phyloP scores from a whole-genome alignment of 2,113 vertebrate genomes.

The Leptosomus discolor region DNA sequence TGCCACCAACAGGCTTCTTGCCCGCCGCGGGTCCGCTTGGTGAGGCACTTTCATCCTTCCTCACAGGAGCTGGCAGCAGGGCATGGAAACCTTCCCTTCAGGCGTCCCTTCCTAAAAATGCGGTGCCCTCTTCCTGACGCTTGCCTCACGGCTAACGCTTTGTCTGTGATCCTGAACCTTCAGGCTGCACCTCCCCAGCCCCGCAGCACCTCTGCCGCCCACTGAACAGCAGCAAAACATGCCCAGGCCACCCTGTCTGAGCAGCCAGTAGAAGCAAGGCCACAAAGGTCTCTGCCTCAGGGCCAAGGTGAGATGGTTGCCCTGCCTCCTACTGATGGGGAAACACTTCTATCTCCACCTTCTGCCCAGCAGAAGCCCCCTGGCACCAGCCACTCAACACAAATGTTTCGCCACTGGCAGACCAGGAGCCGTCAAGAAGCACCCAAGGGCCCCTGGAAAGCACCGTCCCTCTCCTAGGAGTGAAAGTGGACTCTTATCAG shows the following conservation, averaged over 20 bases:
- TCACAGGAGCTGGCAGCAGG: background rate
- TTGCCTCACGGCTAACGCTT: background rate
- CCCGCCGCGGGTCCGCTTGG: background rate
- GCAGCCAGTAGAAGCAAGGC: background rate
- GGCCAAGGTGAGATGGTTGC: background rate
- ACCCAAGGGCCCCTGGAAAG: background rate
- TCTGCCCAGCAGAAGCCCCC: background rate
- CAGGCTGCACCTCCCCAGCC: background rate
- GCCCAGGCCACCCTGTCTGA: background rate
- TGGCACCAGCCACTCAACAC: background rate
- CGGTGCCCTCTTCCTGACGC: background rate
- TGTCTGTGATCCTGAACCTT: background rate
- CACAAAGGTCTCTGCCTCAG: background rate
- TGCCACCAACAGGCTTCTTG: background rate
- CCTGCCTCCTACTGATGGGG: fast-evolving
- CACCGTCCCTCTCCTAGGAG: background rate
- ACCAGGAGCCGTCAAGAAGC: background rate
- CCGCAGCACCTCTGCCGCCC: background rate
- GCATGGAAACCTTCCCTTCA: background rate
- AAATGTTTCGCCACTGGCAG: background rate
- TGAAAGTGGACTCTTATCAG: background rate
- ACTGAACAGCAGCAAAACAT: background rate
- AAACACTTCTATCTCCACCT: background rate
- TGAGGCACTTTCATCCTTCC: background rate
- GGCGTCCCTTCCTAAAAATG: background rate